phyloP scores from a whole-genome alignment of 2,888 invertebrate species.

The Spatulosminthurus flaviceps region DNA sequence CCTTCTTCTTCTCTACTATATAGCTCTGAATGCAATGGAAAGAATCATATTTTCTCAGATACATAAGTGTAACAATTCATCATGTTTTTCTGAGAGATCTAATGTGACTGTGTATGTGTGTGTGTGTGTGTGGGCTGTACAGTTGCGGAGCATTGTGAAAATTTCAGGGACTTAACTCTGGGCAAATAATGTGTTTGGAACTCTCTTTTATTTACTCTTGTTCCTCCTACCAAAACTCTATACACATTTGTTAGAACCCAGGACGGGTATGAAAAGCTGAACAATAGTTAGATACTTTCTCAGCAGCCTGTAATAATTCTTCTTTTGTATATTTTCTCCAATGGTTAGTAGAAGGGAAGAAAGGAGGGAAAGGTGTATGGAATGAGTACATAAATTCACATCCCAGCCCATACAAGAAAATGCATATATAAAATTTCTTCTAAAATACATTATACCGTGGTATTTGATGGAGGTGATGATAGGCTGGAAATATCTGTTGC shows the following conservation, averaged over 20 bases:
- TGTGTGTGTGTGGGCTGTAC: background rate
- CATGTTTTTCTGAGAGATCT: background rate
- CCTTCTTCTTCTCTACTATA: too few relatives aligned
- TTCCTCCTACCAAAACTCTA: background rate
- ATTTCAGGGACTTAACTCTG: constrained; percentile 10
- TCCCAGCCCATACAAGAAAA: too few relatives aligned
- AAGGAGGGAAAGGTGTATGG: background rate
- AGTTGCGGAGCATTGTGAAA: background rate
- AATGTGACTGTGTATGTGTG: background rate
- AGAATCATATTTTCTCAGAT: too few relatives aligned
- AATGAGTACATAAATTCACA: too few relatives aligned
- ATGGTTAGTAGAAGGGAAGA: background rate
- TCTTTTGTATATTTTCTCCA: constrained; percentile 1
- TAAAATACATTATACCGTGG: too few relatives aligned
- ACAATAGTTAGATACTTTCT: constrained; percentile 26
- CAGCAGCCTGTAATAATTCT: constrained; percentile 18
- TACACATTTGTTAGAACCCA: too few relatives aligned
- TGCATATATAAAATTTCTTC: too few relatives aligned
- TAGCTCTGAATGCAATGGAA: too few relatives aligned
- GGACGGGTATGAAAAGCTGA: background rate
- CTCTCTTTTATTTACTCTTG: constrained; percentile 18
- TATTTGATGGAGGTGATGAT: background rate
- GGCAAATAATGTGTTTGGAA: background rate
- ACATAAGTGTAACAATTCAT: background rate
- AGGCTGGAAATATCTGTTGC: constrained; percentile 5